Evolutionary conservation across 1,140 invertebrate species (phyloP).

Genomic region (Bradynema listronoti): DNA sequence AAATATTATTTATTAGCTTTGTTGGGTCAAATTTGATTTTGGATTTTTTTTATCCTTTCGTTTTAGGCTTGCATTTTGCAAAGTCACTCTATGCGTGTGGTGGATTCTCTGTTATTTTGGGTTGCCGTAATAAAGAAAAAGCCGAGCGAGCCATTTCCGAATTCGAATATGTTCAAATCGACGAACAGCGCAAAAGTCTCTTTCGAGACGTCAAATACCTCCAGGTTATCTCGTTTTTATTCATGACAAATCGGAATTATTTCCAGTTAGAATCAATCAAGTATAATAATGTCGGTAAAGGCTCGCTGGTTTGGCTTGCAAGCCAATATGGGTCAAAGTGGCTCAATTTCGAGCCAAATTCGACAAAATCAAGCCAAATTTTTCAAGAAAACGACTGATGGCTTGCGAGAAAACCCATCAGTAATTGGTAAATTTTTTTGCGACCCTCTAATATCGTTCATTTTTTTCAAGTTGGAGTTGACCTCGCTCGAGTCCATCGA

Average conservation of each 20-base stretch:
- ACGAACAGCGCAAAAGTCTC: too few relatives aligned
- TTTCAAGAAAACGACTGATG: too few relatives aligned
- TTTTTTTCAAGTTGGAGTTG: constrained; percentile 34
- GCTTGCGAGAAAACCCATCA: too few relatives aligned
- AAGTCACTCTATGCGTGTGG: constrained; percentile 27
- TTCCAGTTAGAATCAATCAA: constrained; percentile 12
- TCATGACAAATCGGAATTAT: constrained; percentile 17
- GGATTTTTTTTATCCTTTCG: constrained; percentile 6
- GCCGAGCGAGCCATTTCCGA: constrained; percentile 16
- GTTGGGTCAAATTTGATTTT: neutral
- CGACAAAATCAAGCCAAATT: too few relatives aligned
- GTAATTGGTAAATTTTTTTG: constrained; percentile 1
- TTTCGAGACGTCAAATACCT: too few relatives aligned
- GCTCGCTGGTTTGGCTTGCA: too few relatives aligned
- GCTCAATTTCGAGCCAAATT: too few relatives aligned
- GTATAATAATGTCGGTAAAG: constrained; percentile 1
- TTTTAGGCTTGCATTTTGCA: constrained; percentile 27
- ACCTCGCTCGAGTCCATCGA: constrained; percentile 4
- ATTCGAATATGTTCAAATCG: constrained; percentile 4
- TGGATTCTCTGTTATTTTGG: constrained; percentile 27
- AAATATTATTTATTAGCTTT: neutral
- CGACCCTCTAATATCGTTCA: neutral
- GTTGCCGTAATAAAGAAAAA: constrained; percentile 32
- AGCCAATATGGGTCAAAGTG: too few relatives aligned
- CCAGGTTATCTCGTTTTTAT: too few relatives aligned